Conservation (phyloP, 2,113 vertebrate species). For the Piprites chloris region DNA sequence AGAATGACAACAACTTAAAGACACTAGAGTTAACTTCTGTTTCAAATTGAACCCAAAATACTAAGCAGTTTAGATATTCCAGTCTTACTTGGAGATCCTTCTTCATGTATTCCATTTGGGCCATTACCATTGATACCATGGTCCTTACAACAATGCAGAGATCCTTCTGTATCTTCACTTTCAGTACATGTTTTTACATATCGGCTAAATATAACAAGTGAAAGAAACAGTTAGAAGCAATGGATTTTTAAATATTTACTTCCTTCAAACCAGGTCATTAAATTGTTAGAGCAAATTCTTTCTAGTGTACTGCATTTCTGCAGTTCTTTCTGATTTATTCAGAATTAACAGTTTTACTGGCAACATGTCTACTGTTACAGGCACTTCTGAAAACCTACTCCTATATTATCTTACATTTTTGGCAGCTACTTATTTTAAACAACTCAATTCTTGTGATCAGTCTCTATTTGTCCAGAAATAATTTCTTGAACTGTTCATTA, state of each 20-base stretch:
- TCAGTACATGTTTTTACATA: constrained; percentile 82
- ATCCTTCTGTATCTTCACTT: constrained; percentile 83
- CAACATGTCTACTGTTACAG: neutral
- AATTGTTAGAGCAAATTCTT: neutral
- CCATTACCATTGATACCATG: constrained; percentile 91
- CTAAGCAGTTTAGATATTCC: neutral
- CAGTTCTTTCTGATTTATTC: neutral
- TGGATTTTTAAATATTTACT: neutral
- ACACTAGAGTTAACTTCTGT: neutral
- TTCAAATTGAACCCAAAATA: neutral
- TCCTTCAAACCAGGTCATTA: neutral
- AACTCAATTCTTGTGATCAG: neutral
- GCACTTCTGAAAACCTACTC: neutral
- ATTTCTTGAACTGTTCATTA: neutral
- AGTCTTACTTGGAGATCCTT: constrained; percentile 93
- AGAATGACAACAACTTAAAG: neutral
- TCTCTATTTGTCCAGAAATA: neutral
- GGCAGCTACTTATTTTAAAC: neutral
- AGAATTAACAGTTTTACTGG: neutral
- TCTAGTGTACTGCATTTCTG: neutral
- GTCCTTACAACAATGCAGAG: constrained; percentile 82
- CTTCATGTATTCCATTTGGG: constrained; percentile 92
- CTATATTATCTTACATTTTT: rapidly evolving
- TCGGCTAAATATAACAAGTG: constrained; percentile 66
- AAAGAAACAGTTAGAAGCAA: neutral